phyloP scores from a whole-genome alignment of 1,140 invertebrate species.

The Dendroctonus valens region DNA sequence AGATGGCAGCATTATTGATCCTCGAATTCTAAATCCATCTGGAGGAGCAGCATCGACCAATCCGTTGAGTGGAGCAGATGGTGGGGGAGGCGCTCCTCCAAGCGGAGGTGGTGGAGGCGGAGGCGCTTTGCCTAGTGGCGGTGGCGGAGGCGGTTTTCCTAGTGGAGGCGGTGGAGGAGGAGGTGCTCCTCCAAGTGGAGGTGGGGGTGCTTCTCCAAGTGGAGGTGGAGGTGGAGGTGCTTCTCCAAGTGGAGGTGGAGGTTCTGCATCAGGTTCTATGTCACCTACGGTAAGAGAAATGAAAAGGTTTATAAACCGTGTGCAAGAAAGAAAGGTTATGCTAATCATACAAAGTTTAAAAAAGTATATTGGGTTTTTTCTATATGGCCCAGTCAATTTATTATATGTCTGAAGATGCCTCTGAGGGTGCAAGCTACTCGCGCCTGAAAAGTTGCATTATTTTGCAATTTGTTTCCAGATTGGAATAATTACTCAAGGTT shows the following conservation, averaged over 20 bases:
- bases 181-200: too few relatives aligned
- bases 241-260: not conserved
- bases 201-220: too few relatives aligned
- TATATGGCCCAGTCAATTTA: too few relatives aligned
- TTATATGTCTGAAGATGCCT: too few relatives aligned
- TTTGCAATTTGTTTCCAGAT: conserved; percentile 4
- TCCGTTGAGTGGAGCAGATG: not conserved
- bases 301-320: not conserved
- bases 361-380: too few relatives aligned
- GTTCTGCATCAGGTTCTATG: not conserved
- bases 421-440: too few relatives aligned
- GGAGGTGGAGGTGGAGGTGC: not conserved
- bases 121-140: not conserved
- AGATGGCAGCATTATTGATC: conserved; percentile 23
- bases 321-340: conserved; percentile 4
- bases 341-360: not conserved
- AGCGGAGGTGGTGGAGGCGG: not conserved
- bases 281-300: not conserved
- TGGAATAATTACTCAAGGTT: not conserved
- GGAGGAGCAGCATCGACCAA: not conserved
- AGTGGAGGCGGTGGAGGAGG: not conserved
- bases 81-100: not conserved
- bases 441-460: not conserved
- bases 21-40: conserved; percentile 17
- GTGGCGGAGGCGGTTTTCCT: not conserved